Evolutionary conservation across 2,888 invertebrate species (phyloP), one percentile per base, ranked within the genome.

Genomic region (Drosophila merina): DNA sequence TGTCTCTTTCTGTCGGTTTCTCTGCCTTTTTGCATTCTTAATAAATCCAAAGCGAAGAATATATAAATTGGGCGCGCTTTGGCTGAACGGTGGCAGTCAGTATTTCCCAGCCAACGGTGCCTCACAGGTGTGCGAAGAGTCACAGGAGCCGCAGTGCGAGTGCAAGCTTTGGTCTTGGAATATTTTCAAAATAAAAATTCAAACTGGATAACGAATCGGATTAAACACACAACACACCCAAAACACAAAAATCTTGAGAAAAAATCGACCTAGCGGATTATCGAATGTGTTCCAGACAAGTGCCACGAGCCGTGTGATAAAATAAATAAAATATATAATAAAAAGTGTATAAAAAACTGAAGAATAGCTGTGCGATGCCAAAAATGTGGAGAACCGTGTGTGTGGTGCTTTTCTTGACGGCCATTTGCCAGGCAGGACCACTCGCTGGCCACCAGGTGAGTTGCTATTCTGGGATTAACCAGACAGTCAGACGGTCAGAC

Each of bases 31-130:
- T 91, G 91, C 91, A 91, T 91, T 91, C 90, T 90, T 91, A 91
- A 91, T 91, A 91, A 91, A 91, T 91, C 91, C 89, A 89, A 36
- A 89, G 89, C 88, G 91, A 90, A 90, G 91, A 91, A 91, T 91
- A 91, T 91, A 91, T 91, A 91, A 91, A 91, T 91, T 91, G 91
- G 90, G 89, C 89, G 87, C 86, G 80, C 89, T 84, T 85, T 81
- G 88, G 88, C 84, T 81, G 84, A 87, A 79, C 88, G 85, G 86
- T 89, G 90, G 91, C 91, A 91, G 91, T 91, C 89, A 89, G 91
- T 90, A 89, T 89, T 89, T 88, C 88, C 88, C 90, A 91, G 90
- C 91, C 91, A 91, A 90, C 90, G 91, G 91, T 90, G 91, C 90
- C 90, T 90, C 90, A 90, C 89, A 89, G 83, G 79, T 88, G 88